Evolutionary conservation across 64 coral and sea anemone species (phyloP).

Genomic region (Actinia equina): DNA sequence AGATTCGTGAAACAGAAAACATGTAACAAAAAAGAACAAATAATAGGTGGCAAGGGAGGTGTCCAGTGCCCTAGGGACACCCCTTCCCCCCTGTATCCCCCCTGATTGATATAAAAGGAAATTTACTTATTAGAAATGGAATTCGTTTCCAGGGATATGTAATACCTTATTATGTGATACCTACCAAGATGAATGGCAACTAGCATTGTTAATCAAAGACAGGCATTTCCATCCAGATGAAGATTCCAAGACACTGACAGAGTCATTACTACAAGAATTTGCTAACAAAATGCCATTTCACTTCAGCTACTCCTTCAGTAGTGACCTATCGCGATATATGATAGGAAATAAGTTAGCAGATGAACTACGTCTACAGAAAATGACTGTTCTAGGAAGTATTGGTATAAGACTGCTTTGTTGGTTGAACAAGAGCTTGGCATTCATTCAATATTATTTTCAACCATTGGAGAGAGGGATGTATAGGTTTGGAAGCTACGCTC

Average conservation of each 20-base stretch:
- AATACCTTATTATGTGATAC: slow-evolving; percentile 13
- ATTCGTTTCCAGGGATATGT: background rate
- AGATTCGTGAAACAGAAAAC: too few species aligned
- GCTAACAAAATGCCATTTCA: slow-evolving; percentile 31
- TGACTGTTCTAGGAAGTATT: background rate
- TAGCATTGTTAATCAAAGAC: slow-evolving; percentile 4
- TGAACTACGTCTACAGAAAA: slow-evolving; percentile 8
- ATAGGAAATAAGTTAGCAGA: slow-evolving; percentile 14
- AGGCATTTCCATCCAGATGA: slow-evolving; percentile 25
- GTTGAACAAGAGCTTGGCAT: background rate
- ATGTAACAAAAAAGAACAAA: too few species aligned
- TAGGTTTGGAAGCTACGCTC: slow-evolving; percentile 5
- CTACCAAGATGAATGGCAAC: slow-evolving; percentile 40
- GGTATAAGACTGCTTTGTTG: slow-evolving; percentile 4
- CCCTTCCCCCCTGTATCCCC: too few species aligned
- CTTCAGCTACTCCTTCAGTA: slow-evolving; percentile 27
- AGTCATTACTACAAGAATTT: slow-evolving; percentile 31
- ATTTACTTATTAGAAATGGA: too few species aligned
- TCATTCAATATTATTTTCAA: slow-evolving; percentile 2
- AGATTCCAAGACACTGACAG: slow-evolving; percentile 18
- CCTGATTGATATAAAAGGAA: too few species aligned
- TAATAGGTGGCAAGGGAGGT: too few species aligned
- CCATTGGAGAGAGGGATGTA: slow-evolving; percentile 18
- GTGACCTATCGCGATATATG: slow-evolving; percentile 21
- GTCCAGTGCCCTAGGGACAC: too few species aligned